Percentiles rank a stretch among this genome's conserved stretches.
Evolutionary conservation across 2,888 invertebrate species (phyloP).

Genomic region (Stictocephala bisonia): DNA sequence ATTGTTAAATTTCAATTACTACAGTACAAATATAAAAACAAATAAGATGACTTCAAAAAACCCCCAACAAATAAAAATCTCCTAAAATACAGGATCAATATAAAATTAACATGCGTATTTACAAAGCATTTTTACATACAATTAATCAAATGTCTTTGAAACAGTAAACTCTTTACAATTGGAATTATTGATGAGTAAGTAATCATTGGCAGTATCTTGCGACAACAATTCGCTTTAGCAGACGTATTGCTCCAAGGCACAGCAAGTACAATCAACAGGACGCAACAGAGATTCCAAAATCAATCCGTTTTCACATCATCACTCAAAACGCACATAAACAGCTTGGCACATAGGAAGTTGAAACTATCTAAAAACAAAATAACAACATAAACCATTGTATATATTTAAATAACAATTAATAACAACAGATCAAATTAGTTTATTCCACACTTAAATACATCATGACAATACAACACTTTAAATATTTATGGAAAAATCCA

Average conservation of each 20-base stretch:
- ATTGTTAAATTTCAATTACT: too few species aligned
- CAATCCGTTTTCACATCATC: conserved; percentile 67
- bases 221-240: background rate
- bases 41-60: too few species aligned
- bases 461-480: background rate
- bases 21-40: too few species aligned
- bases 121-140: too few species aligned
- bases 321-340: conserved; percentile 80
- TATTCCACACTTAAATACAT: conserved; percentile 2
- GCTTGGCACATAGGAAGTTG: conserved; percentile 80
- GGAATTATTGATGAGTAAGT: background rate
- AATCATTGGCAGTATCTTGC: conserved; percentile 7
- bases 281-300: too few species aligned
- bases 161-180: too few species aligned
- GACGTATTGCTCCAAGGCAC: too few species aligned
- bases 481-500: background rate
- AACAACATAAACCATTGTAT: conserved; percentile 32
- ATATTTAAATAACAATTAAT: conserved; percentile 8
- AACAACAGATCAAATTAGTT: conserved; percentile 22
- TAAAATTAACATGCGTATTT: too few species aligned
- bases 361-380: conserved; percentile 69
- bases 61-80: too few species aligned
- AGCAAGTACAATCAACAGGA: too few species aligned
- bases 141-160: too few species aligned
- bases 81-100: too few species aligned